These are phyloP conservation scores for Drosophila azteca DNA, from an alignment of 1,140 invertebrate species.

Conservation along the genomic window DNA sequence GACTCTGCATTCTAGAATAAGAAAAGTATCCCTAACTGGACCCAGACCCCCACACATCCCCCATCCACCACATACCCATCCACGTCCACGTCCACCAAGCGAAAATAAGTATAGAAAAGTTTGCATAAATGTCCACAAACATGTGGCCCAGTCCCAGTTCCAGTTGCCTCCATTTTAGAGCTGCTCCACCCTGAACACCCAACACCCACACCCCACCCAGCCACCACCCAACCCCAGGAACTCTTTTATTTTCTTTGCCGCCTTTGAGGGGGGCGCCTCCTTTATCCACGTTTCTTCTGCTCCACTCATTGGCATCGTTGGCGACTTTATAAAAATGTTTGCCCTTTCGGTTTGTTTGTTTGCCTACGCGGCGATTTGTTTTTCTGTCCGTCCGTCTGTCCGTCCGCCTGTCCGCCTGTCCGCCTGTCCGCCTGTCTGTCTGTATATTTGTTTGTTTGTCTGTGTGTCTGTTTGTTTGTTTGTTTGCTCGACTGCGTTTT, in stretches of 20 bases:
- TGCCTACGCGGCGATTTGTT: conserved; percentile 64
- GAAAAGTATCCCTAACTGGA: conserved; percentile 28
- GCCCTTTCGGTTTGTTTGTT: conserved; percentile 70
- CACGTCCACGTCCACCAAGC: neutral
- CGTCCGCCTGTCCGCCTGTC: conserved; percentile 13
- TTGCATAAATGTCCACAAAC: conserved; percentile 79
- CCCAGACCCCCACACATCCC: conserved; percentile 13
- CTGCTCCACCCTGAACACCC: neutral
- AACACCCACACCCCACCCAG: neutral
- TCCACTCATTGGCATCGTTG: conserved; percentile 49
- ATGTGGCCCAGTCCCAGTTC: conserved; percentile 61
- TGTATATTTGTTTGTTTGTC: conserved; percentile 31
- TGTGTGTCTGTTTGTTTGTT: conserved; percentile 57
- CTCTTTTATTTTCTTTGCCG: conserved; percentile 36
- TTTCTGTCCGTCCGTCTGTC: conserved; percentile 26
- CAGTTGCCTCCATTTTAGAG: conserved; percentile 30
- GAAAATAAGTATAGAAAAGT: conserved; percentile 52
- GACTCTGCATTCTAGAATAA: conserved; percentile 18
- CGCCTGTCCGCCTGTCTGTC: conserved; percentile 13
- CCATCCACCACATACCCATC: no score
- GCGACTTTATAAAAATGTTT: conserved; percentile 82
- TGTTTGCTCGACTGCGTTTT: conserved; percentile 76
- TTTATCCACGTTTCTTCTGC: conserved; percentile 10
- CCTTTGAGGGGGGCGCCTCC: conserved; percentile 10
- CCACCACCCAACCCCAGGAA: neutral